These are phyloP conservation scores for Sebastes ruberrimus DNA, from an alignment of 2,797 vertebrate species.

Conservation along the genomic window DNA sequence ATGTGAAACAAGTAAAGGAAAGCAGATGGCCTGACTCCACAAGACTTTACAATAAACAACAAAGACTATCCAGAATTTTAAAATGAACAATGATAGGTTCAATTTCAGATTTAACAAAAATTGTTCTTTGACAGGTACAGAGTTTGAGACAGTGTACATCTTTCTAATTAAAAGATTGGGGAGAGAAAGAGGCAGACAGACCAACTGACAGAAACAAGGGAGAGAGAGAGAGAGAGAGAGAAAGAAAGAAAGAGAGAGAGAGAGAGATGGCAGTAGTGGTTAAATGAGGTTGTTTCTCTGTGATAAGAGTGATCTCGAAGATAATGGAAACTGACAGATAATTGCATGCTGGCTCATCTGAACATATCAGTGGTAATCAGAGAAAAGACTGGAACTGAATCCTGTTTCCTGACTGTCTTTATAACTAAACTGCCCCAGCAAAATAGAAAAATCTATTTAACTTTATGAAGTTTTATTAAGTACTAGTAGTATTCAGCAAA, in stretches of 20 bases:
- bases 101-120: not conserved
- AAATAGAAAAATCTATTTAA: not conserved
- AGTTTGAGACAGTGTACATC: not conserved
- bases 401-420: slow-evolving; percentile 1
- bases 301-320: slow-evolving; percentile 39
- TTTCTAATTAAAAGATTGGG: slow-evolving; percentile 25
- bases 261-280: not conserved
- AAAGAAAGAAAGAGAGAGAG: not conserved
- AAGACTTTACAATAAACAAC: not conserved
- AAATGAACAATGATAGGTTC: not conserved
- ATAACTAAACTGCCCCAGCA: not conserved
- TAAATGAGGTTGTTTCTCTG: slow-evolving; percentile 31
- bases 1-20: not conserved
- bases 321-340: slow-evolving; percentile 52
- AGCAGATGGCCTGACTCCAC: not conserved
- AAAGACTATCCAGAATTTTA: not conserved
- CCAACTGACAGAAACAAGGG: not conserved
- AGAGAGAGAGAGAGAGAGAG: not conserved
- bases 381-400: slow-evolving; percentile 21
- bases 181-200: not conserved
- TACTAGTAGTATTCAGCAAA: not conserved
- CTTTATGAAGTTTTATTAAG: not conserved
- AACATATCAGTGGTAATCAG: slow-evolving; percentile 39
- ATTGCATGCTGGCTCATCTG: slow-evolving; percentile 29
- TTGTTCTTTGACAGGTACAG: not conserved